These are phyloP conservation scores for Oxycera nigricornis DNA, from an alignment of 2,888 invertebrate genomes.

Conservation along the genomic window DNA sequence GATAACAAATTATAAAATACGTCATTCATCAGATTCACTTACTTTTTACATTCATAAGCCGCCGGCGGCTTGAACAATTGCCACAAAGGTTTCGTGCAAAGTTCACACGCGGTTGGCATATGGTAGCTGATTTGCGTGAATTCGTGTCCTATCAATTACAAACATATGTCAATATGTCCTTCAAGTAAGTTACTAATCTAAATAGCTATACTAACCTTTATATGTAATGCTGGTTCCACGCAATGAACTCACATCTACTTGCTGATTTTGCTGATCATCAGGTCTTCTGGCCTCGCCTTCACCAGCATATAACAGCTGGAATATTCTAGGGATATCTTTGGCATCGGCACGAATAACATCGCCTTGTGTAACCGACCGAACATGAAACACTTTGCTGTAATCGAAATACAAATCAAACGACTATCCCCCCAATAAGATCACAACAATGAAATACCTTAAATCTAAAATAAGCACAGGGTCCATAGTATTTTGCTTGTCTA, in stretches of 20 bases:
- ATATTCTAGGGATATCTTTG: conserved; percentile 98
- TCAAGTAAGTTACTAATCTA: neutral
- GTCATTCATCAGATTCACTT: too few species aligned
- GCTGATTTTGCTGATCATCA: conserved; percentile 69
- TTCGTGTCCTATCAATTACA: conserved; percentile 77
- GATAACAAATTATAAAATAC: conserved; percentile 34
- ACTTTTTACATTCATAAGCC: conserved; percentile 93
- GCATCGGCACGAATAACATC: conserved; percentile 99
- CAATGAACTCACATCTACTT: conserved; percentile 65
- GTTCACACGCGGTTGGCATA: conserved; percentile 98
- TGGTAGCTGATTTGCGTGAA: conserved; percentile 96
- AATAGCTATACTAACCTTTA: conserved; percentile 55
- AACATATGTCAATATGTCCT: too few species aligned
- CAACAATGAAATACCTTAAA: conserved; percentile 74
- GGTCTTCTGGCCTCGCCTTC: conserved; percentile 91
- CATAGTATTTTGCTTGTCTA: conserved; percentile 86
- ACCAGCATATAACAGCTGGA: conserved; percentile 95
- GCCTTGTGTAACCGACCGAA: conserved; percentile 97
- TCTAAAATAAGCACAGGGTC: conserved; percentile 95
- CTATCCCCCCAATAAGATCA: neutral
- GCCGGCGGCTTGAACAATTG: conserved; percentile 98
- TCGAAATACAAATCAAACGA: neutral
- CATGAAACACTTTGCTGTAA: conserved; percentile 96
- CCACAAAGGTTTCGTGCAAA: conserved; percentile 96
- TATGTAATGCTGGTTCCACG: conserved; percentile 61